These are phyloP conservation scores for Heterotis niloticus DNA, from an alignment of 2,113 vertebrate species.

Conservation along the genomic window DNA sequence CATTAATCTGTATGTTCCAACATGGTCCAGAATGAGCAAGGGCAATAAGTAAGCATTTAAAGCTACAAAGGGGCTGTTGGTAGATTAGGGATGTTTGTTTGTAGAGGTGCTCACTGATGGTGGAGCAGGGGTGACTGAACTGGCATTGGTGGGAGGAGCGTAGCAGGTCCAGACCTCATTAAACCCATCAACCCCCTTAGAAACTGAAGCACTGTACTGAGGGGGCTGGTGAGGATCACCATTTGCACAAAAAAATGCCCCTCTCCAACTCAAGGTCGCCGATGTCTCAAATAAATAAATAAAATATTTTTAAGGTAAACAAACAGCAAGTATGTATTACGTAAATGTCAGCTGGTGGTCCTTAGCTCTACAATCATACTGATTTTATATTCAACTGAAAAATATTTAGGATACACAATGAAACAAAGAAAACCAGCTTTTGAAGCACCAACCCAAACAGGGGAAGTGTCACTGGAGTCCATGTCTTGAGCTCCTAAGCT, in stretches of 20 bases:
- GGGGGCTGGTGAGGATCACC: not conserved
- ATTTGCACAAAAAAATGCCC: not conserved
- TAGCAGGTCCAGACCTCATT: not conserved
- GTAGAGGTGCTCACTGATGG: not conserved
- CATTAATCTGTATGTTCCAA: not conserved
- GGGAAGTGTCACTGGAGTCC: too few species aligned
- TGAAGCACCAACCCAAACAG: not conserved
- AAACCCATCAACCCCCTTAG: not conserved
- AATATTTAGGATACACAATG: not conserved
- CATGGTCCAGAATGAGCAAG: not conserved
- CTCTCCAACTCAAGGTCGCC: not conserved
- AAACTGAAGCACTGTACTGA: not conserved
- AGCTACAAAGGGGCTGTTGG: not conserved
- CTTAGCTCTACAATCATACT: not conserved
- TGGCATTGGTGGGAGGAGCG: not conserved
- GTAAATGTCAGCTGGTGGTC: not conserved
- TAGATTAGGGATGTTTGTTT: too few species aligned
- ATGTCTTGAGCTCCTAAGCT: too few species aligned
- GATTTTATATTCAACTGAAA: not conserved
- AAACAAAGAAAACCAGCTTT: not conserved
- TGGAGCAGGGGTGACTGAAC: not conserved
- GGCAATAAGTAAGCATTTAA: too few species aligned
- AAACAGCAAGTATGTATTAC: not conserved
- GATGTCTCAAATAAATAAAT: not conserved
- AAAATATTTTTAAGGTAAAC: not conserved